Evolutionary conservation across 2,113 vertebrate species (phyloP).

Genomic region (Aspiorhynchus laticeps): DNA sequence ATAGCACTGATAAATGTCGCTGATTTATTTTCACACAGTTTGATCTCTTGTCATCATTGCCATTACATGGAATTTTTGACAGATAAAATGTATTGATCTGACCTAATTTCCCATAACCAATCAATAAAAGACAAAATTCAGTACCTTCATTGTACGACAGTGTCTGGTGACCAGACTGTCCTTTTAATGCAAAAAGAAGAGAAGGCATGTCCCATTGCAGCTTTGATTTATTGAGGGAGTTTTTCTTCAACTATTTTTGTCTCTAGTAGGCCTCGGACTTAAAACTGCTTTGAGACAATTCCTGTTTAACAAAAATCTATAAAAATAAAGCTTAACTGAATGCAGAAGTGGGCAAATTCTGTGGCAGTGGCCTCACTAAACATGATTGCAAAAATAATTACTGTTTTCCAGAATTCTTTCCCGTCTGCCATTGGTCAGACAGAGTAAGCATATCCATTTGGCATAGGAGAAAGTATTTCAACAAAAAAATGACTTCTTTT

Average conservation of each 20-base stretch:
- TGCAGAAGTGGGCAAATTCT: neutral
- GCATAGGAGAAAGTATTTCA: neutral
- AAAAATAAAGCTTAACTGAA: slow-evolving; percentile 12
- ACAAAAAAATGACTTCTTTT: neutral
- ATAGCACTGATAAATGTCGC: slow-evolving; percentile 18
- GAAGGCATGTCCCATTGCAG: neutral
- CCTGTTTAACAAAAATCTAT: neutral
- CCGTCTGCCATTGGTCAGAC: neutral
- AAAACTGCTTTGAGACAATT: slow-evolving; percentile 2
- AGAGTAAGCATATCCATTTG: neutral
- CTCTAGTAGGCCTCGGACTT: neutral
- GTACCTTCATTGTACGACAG: neutral
- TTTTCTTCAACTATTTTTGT: neutral
- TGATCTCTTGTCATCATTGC: slow-evolving; percentile 10
- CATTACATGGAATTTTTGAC: slow-evolving; percentile 14
- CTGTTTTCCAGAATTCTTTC: neutral
- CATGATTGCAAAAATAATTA: neutral
- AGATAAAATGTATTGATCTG: slow-evolving; percentile 15
- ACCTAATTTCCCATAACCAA: slow-evolving; percentile 38
- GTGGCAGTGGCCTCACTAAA: neutral
- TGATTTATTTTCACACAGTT: slow-evolving; percentile 25
- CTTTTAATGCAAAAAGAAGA: neutral
- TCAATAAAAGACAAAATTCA: slow-evolving; percentile 32
- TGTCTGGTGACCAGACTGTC: neutral
- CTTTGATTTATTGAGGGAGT: neutral